These are phyloP conservation scores for Megaustenia siamemsis DNA, from an alignment of 2,888 invertebrate genomes.

Conservation along the genomic window DNA sequence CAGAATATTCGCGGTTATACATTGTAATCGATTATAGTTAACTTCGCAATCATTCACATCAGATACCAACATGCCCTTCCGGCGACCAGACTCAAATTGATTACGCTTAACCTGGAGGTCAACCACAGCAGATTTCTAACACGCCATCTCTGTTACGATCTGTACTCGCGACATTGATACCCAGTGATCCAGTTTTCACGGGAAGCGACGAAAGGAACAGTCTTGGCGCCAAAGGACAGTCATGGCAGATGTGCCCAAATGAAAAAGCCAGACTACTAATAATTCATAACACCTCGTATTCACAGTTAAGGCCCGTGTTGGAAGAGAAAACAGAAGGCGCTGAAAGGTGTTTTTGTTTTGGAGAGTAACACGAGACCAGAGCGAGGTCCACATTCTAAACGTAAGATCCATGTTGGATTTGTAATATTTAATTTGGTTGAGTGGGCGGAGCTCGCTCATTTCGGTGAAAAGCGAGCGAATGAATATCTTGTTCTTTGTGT, in stretches of 20 bases:
- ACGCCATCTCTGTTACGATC: neutral
- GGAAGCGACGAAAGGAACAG: neutral
- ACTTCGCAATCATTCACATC: neutral
- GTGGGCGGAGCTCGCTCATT: too few relatives aligned
- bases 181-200: neutral
- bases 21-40: neutral
- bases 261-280: constrained; percentile 43
- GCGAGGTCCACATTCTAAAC: neutral
- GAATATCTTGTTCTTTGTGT: too few relatives aligned
- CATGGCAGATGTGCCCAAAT: constrained; percentile 36
- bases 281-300: constrained; percentile 13
- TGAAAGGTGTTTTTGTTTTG: neutral
- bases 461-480: too few relatives aligned
- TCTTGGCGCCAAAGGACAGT: constrained; percentile 36
- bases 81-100: neutral
- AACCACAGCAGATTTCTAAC: neutral
- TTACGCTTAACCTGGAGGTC: neutral
- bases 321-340: neutral
- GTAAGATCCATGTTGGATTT: neutral
- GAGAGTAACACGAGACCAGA: neutral
- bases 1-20: too few relatives aligned
- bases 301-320: neutral
- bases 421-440: too few relatives aligned
- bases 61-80: neutral
- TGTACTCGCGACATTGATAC: neutral